Evolutionary conservation across 2,113 vertebrate genomes (phyloP).

Genomic region (Periophthalmodon schlosseri): DNA sequence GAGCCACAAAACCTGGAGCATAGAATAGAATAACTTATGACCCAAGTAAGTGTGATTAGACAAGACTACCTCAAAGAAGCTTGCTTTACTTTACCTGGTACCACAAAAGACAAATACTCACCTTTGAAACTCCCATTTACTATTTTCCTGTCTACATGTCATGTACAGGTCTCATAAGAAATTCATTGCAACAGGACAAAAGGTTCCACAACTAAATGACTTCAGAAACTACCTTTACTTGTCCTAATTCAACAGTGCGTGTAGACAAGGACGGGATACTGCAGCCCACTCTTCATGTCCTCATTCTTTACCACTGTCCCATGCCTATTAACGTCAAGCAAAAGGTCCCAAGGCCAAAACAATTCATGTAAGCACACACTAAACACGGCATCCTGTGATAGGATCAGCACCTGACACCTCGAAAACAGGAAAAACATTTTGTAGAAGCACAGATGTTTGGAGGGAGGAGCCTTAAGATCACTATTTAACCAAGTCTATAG

Average conservation of each 20-base stretch:
- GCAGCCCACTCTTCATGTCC: conserved; percentile 11
- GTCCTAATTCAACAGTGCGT: conserved; percentile 31
- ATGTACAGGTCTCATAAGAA: neutral
- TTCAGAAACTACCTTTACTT: conserved; percentile 13
- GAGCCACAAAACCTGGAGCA: too few relatives aligned
- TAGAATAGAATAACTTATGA: too few relatives aligned
- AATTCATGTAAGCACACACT: conserved; percentile 48
- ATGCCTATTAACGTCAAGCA: conserved; percentile 36
- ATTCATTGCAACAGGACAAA: conserved; percentile 18
- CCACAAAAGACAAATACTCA: neutral
- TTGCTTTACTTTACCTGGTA: neutral
- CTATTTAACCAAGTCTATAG: conserved; percentile 45
- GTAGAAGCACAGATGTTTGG: conserved; percentile 63
- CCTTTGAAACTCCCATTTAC: too few relatives aligned
- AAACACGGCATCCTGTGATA: conserved; percentile 65
- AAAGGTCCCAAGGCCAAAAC: conserved; percentile 63
- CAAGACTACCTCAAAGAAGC: neutral
- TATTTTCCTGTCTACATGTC: neutral
- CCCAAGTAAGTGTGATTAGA: neutral
- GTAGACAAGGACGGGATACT: conserved; percentile 1
- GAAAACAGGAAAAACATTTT: conserved; percentile 78
- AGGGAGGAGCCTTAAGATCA: conserved; percentile 45
- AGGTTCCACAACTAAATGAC: conserved; percentile 1
- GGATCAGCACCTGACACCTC: conserved; percentile 72
- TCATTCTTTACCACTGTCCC: conserved; percentile 46